These are phyloP conservation scores for Drosophila monieri DNA, from an alignment of 2,888 invertebrate genomes.

Conservation along the genomic window DNA sequence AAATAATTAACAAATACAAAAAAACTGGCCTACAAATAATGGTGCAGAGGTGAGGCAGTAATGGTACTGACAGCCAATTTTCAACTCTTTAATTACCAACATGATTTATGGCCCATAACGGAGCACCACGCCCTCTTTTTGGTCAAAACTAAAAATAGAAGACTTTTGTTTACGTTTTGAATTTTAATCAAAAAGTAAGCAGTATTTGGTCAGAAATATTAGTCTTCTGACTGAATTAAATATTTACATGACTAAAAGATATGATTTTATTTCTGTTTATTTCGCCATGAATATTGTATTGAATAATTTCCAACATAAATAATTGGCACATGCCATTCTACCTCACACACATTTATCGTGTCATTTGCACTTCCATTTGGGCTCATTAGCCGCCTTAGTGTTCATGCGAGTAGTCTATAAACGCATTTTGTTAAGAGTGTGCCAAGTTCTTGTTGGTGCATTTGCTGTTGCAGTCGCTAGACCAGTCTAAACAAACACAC, in stretches of 20 bases:
- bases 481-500: constrained; percentile 14
- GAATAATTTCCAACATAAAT: not conserved
- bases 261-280: not conserved
- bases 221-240: not conserved
- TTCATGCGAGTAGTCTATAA: constrained; percentile 14
- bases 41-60: constrained; percentile 1
- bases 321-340: not conserved
- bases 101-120: constrained; percentile 49
- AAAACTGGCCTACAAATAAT: not conserved
- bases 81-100: constrained; percentile 53
- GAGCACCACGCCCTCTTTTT: constrained; percentile 7
- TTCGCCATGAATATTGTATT: not conserved
- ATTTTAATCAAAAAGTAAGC: not conserved
- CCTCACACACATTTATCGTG: constrained; percentile 21
- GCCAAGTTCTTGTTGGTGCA: constrained; percentile 18
- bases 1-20: constrained; percentile 3
- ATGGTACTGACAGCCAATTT: constrained; percentile 10
- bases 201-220: not conserved
- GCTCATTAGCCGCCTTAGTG: constrained; percentile 25
- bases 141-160: not conserved
- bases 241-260: not conserved
- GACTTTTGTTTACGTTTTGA: constrained; percentile 25
- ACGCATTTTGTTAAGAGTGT: constrained; percentile 4
- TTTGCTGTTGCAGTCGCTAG: not conserved
- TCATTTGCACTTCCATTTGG: constrained; percentile 43